These are phyloP conservation scores for Pristionchus japonicus DNA, from an alignment of 2,888 invertebrate species.

Conservation along the genomic window DNA sequence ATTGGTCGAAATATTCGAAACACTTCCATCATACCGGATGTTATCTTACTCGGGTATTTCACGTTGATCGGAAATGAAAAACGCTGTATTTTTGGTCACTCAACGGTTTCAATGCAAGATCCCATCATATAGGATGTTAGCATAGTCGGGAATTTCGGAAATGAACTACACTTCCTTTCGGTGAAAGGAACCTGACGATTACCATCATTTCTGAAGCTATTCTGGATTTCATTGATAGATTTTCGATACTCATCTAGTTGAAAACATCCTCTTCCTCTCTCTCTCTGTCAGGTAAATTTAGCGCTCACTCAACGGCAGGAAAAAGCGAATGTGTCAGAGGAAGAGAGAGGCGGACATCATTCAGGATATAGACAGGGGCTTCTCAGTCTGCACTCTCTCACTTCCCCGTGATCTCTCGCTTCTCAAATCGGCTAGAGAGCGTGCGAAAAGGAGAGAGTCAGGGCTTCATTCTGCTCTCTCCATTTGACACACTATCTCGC, in stretches of 20 bases:
- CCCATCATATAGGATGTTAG: too few relatives aligned
- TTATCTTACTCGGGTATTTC: too few relatives aligned
- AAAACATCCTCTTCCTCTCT: too few relatives aligned
- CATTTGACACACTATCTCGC: not conserved
- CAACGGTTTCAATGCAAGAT: too few relatives aligned
- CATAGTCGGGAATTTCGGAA: too few relatives aligned
- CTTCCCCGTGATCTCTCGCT: not conserved
- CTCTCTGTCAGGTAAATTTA: not conserved
- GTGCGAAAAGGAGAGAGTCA: not conserved
- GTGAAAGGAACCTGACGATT: too few relatives aligned
- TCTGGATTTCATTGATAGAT: not conserved
- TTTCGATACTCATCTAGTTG: too few relatives aligned
- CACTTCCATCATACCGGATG: too few relatives aligned
- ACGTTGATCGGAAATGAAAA: too few relatives aligned
- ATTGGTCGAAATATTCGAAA: too few relatives aligned
- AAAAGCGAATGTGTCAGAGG: conserved; percentile 4
- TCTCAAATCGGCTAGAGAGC: not conserved
- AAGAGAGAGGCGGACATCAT: not conserved
- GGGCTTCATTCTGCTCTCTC: not conserved
- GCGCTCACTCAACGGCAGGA: not conserved
- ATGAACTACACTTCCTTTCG: too few relatives aligned
- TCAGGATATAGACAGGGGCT: conserved; percentile 25
- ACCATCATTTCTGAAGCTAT: not conserved
- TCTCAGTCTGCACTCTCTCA: not conserved
- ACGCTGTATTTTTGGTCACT: too few relatives aligned